Conservation (phyloP, 2,888 invertebrate genomes). For the Alitta virens region DNA sequence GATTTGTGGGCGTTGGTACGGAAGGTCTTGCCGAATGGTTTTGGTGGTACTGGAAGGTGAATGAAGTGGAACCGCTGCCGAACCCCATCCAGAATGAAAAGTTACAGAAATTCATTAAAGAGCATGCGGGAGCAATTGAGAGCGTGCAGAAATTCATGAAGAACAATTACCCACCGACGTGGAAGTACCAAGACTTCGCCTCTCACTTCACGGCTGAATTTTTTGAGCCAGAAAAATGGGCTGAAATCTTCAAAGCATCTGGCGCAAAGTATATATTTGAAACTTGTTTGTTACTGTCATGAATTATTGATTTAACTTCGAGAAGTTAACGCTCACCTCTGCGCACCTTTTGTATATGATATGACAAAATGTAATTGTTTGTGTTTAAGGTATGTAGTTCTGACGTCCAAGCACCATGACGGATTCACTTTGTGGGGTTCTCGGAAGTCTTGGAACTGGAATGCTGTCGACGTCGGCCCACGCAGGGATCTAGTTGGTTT, state of each 20-base stretch:
- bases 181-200: slow-evolving; percentile 90
- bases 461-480: slow-evolving; percentile 75
- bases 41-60: slow-evolving; percentile 43
- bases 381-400: slow-evolving; percentile 70
- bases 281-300: too few species aligned
- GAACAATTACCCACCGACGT: slow-evolving; percentile 77
- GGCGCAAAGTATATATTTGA: slow-evolving; percentile 71
- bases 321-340: too few species aligned
- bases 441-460: slow-evolving; percentile 79
- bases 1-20: slow-evolving; percentile 64
- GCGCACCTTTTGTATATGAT: too few species aligned
- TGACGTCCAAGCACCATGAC: slow-evolving; percentile 86
- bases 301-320: too few species aligned
- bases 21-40: too few species aligned
- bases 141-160: slow-evolving; percentile 67
- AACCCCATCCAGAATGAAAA: slow-evolving; percentile 3
- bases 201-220: slow-evolving; percentile 81
- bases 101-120: too few species aligned
- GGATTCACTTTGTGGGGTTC: slow-evolving; percentile 83
- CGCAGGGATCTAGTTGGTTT: slow-evolving; percentile 72
- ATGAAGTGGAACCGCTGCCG: slow-evolving; percentile 33
- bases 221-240: slow-evolving; percentile 82
- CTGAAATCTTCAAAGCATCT: slow-evolving; percentile 74
- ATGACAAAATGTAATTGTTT: too few species aligned
- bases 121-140: too few species aligned